Conservation (phyloP, 2,797 vertebrate genomes). For the Peromyscus aztecus region DNA sequence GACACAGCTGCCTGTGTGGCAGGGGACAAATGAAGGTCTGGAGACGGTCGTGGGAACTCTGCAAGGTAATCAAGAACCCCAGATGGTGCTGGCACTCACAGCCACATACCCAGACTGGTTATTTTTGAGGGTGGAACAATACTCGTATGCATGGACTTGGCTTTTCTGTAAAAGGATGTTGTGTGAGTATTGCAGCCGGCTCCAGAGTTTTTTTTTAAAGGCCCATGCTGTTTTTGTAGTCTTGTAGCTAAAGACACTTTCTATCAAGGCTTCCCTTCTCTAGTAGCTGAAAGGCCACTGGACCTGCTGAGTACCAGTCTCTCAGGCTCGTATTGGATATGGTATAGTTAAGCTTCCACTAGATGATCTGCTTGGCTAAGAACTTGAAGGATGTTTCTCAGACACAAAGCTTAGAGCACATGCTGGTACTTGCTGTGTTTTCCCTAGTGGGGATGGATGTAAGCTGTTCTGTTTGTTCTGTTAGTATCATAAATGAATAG, state of each 20-base stretch:
- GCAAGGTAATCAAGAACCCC: not conserved
- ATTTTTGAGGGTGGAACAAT: not conserved
- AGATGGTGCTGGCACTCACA: not conserved
- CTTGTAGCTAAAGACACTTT: not conserved
- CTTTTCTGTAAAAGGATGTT: not conserved
- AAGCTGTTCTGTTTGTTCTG: not conserved
- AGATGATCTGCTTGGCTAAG: not conserved
- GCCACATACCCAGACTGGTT: not conserved
- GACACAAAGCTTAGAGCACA: not conserved
- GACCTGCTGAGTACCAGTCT: not conserved
- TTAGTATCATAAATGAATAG: not conserved
- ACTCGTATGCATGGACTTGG: not conserved
- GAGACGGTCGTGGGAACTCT: not conserved
- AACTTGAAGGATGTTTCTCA: not conserved
- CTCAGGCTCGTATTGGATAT: not conserved
- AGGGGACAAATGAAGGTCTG: not conserved
- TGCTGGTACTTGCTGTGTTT: not conserved
- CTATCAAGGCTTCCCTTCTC: not conserved
- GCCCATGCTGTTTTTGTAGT: not conserved
- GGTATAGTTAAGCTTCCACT: not conserved
- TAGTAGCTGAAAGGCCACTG: not conserved
- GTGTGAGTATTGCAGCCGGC: not conserved
- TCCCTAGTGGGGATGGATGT: not conserved
- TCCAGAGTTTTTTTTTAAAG: not conserved
- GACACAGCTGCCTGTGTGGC: not conserved